Base-by-base conservation (phyloP, 2,797 vertebrate species). In the Fringilla coelebs region DNA sequence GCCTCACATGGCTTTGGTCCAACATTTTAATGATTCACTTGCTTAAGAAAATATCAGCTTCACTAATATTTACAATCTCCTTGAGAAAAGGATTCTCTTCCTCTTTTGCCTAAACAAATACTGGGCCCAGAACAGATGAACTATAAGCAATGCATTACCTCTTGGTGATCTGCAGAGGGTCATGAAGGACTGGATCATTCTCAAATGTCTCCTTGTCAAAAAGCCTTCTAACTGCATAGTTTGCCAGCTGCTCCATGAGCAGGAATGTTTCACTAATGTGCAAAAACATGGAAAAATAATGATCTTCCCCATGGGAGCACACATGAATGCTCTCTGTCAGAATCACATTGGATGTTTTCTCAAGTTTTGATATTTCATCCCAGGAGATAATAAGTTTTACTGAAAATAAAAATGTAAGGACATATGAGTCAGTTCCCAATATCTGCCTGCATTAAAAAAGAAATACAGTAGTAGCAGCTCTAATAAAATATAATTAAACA, bases 251-350 rank as follows among this genome's bases (percentile, higher is more conserved):
- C 89, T 99, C 99, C 99, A 99, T 99, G 79, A 99, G 98, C 68
- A 99, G 97, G 41, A 99, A 99, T 0, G 99, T 99, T 97, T 99
- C 98, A 55, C 97, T 99, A 43, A 99, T 98, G 95, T 99, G 99
- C 95, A 99, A 93, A 95, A 99, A 98, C 99, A 99, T 99, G 74
- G 99, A 99, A 98, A 99, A 99, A 97, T 99, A 99, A 96, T 99
- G 98, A 91, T 99, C 98, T 71, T 99, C 99, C 52, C 99, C 99
- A 24, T 90, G 98, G 57, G 98, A 98, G 94, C 98, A 95, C 71
- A 99, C 98, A 24, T 98, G 99, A 96, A 99, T 99, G 96, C 98
- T 99, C 97, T 99, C 99, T 7, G 99, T 98, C 94, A 99, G 97
- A 95, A 99, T 97, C 51, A 99, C 99, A 34, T 98, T 99, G 15